These are phyloP conservation scores for Drosophila subquinaria DNA, from an alignment of 2,888 invertebrate species.

Conservation along the genomic window DNA sequence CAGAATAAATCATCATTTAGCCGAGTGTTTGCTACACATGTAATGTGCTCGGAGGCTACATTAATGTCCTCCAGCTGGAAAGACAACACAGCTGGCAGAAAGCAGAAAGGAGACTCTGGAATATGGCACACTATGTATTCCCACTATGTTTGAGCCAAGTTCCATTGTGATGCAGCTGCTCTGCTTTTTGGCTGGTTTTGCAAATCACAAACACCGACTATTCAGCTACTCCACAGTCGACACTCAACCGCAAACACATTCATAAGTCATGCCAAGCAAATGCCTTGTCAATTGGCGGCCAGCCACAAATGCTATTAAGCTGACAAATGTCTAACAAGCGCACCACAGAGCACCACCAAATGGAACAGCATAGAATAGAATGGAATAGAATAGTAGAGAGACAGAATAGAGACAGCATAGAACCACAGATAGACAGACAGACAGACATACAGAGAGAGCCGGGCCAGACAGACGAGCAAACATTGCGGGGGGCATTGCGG, in stretches of 20 bases:
- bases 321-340: slow-evolving; percentile 77
- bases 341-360: slow-evolving; percentile 28
- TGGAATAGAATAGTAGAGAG: not conserved
- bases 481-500: slow-evolving; percentile 7
- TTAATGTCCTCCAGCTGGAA: slow-evolving; percentile 45
- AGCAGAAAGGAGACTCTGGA: slow-evolving; percentile 5
- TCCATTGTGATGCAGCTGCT: slow-evolving; percentile 38
- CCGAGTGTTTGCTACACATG: slow-evolving; percentile 43
- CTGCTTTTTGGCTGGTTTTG: slow-evolving; percentile 5
- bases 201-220: not conserved
- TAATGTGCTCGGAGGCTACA: slow-evolving; percentile 49
- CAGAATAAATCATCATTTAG: slow-evolving; percentile 80
- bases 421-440: slow-evolving; percentile 3
- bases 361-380: not conserved
- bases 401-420: not conserved
- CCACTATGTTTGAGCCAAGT: slow-evolving; percentile 28
- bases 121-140: slow-evolving; percentile 20
- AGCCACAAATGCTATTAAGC: slow-evolving; percentile 77
- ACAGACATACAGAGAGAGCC: not conserved
- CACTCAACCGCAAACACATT: slow-evolving; percentile 18
- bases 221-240: not conserved
- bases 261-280: slow-evolving; percentile 63
- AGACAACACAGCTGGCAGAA: not conserved
- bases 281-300: slow-evolving; percentile 75
- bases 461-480: slow-evolving; percentile 37